phyloP scores from a whole-genome alignment of 2,797 vertebrate genomes.

The Phoeniculus purpureus region DNA sequence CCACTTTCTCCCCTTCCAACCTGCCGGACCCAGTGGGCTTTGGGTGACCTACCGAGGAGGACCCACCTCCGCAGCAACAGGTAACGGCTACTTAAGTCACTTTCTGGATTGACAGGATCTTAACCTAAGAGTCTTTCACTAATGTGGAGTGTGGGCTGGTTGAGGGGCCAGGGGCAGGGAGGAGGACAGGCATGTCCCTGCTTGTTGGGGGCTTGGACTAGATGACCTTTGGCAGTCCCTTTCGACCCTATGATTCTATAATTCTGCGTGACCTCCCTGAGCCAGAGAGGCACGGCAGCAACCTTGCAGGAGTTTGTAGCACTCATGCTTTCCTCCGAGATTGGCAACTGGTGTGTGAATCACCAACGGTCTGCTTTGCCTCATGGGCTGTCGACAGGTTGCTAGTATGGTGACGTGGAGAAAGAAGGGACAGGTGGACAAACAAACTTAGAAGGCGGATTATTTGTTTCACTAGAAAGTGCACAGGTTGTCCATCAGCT shows the following conservation, averaged over 20 bases:
- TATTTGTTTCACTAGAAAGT: background rate
- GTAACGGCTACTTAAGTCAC: conserved; percentile 57
- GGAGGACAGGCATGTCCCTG: background rate
- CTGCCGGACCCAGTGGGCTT: conserved; percentile 79
- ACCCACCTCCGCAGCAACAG: conserved; percentile 42
- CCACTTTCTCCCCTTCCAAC: conserved; percentile 69
- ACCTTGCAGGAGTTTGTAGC: background rate
- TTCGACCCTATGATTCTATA: too few species aligned
- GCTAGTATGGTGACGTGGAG: background rate
- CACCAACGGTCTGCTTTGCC: background rate
- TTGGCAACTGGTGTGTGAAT: background rate
- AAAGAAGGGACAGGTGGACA: background rate
- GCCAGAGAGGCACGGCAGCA: background rate
- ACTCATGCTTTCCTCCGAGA: background rate
- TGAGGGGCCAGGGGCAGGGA: background rate
- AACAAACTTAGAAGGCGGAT: background rate
- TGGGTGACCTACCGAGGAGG: conserved; percentile 68
- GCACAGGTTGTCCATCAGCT: background rate
- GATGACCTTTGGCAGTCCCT: too few species aligned
- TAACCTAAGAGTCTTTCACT: background rate
- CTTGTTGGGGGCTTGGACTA: too few species aligned
- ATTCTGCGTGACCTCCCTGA: background rate
- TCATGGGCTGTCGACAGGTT: background rate
- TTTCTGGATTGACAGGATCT: background rate
- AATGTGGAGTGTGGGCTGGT: background rate